Percentiles rank a stretch among this genome's conserved stretches.
These are phyloP conservation scores for Notolabrus celidotus DNA, from an alignment of 2,797 vertebrate species.

Conservation along the genomic window DNA sequence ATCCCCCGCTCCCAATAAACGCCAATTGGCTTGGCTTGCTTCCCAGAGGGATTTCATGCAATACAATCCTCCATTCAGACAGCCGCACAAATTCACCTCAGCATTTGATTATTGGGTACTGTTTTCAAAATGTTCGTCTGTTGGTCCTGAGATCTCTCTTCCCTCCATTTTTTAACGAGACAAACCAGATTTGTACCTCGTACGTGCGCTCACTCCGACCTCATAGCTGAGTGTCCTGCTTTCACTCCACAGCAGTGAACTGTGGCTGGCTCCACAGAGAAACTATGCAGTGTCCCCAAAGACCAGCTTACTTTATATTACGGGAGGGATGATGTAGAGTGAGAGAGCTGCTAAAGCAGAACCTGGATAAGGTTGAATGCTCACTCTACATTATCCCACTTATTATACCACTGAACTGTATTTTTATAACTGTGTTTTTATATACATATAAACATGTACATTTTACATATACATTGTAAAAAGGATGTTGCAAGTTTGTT, in stretches of 20 bases:
- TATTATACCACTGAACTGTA: too few relatives aligned
- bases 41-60: constrained; percentile 33
- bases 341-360: too few relatives aligned
- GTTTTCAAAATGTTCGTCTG: constrained; percentile 10
- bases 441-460: too few relatives aligned
- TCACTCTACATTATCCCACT: too few relatives aligned
- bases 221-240: neutral
- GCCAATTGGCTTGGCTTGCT: constrained; percentile 38
- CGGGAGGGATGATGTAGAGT: too few relatives aligned
- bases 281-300: too few relatives aligned
- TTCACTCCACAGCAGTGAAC: neutral
- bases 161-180: neutral
- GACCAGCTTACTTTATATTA: too few relatives aligned
- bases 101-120: constrained; percentile 27
- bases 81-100: constrained; percentile 35
- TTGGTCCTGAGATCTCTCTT: constrained; percentile 1
- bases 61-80: constrained; percentile 31
- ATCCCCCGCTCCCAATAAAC: constrained; percentile 21
- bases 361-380: too few relatives aligned
- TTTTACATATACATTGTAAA: too few relatives aligned
- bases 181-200: neutral
- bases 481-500: too few relatives aligned
- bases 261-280: too few relatives aligned
- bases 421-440: too few relatives aligned
- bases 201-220: neutral